phyloP scores from a whole-genome alignment of 1,140 invertebrate species.

The Nebria ingens region DNA sequence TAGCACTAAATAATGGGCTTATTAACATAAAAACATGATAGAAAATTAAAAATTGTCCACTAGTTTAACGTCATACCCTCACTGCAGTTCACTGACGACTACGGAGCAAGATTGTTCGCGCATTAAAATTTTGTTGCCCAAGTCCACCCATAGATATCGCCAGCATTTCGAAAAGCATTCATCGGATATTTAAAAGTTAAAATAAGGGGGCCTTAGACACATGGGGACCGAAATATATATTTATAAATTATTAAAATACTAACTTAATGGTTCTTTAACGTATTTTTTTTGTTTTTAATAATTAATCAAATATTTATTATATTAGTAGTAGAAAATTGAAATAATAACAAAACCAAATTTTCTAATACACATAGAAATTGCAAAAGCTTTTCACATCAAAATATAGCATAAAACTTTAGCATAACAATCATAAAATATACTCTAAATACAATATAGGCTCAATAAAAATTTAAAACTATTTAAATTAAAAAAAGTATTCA shows the following conservation, averaged over 20 bases:
- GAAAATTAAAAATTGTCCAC: not conserved
- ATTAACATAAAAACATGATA: slow-evolving; percentile 7
- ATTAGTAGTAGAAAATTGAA: no score
- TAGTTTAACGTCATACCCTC: not conserved
- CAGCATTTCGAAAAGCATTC: not conserved
- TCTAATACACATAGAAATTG: not conserved
- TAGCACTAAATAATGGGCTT: not conserved
- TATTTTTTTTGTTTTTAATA: no score
- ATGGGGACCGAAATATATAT: no score
- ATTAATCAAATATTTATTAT: no score
- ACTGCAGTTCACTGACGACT: not conserved
- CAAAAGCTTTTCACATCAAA: not conserved
- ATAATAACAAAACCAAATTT: no score
- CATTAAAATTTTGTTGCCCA: not conserved
- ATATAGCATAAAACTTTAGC: not conserved
- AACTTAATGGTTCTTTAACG: no score
- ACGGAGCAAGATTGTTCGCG: not conserved
- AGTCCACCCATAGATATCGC: not conserved
- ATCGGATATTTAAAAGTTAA: slow-evolving; percentile 4
- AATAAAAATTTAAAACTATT: slow-evolving; percentile 1
- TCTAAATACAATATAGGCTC: not conserved
- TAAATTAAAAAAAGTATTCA: not conserved
- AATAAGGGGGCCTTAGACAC: no score
- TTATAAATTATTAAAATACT: no score
- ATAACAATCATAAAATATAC: slow-evolving; percentile 6